Conservation (phyloP, 2,113 vertebrate genomes). For the Plotosus lineatus region DNA sequence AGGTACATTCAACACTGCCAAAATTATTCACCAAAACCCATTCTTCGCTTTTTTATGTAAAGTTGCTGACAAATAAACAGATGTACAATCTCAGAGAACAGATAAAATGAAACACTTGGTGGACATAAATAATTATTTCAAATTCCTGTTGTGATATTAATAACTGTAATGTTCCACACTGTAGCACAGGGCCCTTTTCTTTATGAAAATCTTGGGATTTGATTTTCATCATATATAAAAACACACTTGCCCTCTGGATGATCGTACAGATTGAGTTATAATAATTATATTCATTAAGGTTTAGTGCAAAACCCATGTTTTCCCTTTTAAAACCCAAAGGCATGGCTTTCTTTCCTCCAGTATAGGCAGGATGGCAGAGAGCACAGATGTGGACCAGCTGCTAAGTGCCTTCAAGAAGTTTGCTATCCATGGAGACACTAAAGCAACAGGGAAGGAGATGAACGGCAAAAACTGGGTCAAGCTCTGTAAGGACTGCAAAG, state of each 20-base stretch:
- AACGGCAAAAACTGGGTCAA: constrained; percentile 98
- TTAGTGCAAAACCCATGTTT: not conserved
- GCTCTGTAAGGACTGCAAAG: constrained; percentile 94
- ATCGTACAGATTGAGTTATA: not conserved
- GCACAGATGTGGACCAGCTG: constrained; percentile 75
- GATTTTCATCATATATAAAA: not conserved
- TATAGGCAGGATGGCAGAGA: constrained; percentile 78
- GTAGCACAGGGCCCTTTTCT: not conserved
- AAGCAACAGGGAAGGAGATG: constrained; percentile 87
- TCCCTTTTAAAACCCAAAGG: not conserved
- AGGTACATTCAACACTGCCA: no score
- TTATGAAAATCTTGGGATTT: not conserved
- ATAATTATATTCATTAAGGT: not conserved
- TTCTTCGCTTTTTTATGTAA: no score
- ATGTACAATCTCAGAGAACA: no score
- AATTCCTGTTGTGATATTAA: no score
- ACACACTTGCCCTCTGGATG: not conserved
- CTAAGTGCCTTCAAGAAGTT: constrained; percentile 87
- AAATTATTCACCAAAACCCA: no score
- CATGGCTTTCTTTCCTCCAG: constrained; percentile 45
- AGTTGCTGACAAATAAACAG: no score
- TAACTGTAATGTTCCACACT: not conserved
- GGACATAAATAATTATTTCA: no score
- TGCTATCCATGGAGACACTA: constrained; percentile 88
- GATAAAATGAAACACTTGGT: no score